Evolutionary conservation across 2,113 vertebrate genomes (phyloP), one percentile per base, ranked within the genome.

Genomic region (Hypocryptadius cinnamomeus): DNA sequence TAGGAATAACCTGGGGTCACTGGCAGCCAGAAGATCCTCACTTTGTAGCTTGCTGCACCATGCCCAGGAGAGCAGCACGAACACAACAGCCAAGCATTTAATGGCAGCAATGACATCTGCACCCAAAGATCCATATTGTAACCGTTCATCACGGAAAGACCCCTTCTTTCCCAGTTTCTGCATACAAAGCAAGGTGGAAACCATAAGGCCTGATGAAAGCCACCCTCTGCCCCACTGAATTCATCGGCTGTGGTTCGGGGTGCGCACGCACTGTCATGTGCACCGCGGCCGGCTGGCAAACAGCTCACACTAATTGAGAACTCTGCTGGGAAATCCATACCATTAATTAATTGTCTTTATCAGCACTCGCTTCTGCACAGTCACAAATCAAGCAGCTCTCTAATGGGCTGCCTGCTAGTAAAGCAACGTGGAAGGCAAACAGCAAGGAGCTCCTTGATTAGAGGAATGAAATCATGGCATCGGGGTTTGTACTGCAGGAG

Each of bases 231-330:
- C 35, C 47, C 2, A 0, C 27, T 80, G n/a, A 77, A 25, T 1
- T 2, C 40, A 10, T 9, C 2, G 0, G 35, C n/a, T 8, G 0
- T 0, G 0, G 40, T 20, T 59, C 0, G 0, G 48, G 81, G 61
- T 11, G 78, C 2, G 4, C 40, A 47, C 0, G 0, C 4, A 5
- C 74, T 2, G 3, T 25, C 70, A 59, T 39, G 79, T 3, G 4
- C 71, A 4, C 40, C 7, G 2, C 2, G 0, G 24, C 61, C 0
- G 5, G n/a, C 40, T 87, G 87, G 71, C 68, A 77, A 80, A 40
- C 31, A 47, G 82, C 79, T 90, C 6, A 0, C 0, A 2, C 72
- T 93, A 91, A 91, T 82, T 90, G 88, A 85, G 84, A 85, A 23
- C 90, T 85, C 91, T 79, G 71, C 90, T 63, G 82, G 82, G 92